phyloP scores from a whole-genome alignment of 2,113 vertebrate genomes.

The Nannobrachium achirus region DNA sequence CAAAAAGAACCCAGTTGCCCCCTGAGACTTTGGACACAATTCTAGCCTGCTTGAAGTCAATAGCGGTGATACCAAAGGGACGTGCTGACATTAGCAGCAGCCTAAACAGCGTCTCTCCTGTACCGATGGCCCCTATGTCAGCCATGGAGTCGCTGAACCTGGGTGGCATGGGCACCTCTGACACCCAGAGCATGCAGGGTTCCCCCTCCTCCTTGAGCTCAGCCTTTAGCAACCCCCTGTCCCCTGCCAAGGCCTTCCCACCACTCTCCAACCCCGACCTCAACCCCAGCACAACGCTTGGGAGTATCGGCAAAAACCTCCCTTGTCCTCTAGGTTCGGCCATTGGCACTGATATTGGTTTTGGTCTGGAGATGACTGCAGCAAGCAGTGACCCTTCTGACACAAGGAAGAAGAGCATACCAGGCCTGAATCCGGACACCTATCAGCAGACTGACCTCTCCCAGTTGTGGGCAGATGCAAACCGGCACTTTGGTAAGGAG shows the following conservation, averaged over 20 bases:
- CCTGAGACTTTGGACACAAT: constrained; percentile 97
- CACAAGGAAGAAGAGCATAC: constrained; percentile 97
- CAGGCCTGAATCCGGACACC: constrained; percentile 94
- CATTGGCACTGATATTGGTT: constrained; percentile 90
- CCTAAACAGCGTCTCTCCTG: constrained; percentile 96
- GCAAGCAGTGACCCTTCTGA: constrained; percentile 94
- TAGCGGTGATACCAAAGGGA: constrained; percentile 97
- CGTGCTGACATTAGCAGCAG: constrained; percentile 96
- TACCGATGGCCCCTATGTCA: constrained; percentile 95
- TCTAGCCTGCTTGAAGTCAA: constrained; percentile 95
- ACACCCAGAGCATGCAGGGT: constrained; percentile 94
- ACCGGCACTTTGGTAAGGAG: constrained; percentile 99
- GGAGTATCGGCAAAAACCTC: constrained; percentile 92
- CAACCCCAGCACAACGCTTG: constrained; percentile 93
- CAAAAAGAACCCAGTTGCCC: constrained; percentile 97
- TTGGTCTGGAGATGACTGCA: constrained; percentile 89
- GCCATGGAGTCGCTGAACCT: constrained; percentile 93
- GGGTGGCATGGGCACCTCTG: constrained; percentile 88
- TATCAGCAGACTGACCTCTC: constrained; percentile 99
- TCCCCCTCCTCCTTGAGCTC: constrained; percentile 94
- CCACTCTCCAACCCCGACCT: constrained; percentile 86
- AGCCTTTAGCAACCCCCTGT: constrained; percentile 97
- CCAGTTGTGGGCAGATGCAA: constrained; percentile 99
- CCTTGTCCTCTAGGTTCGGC: constrained; percentile 92
- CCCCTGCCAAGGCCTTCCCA: constrained; percentile 97